Evolutionary conservation across 2,113 vertebrate species (phyloP).

Genomic region (Gallinago media): DNA sequence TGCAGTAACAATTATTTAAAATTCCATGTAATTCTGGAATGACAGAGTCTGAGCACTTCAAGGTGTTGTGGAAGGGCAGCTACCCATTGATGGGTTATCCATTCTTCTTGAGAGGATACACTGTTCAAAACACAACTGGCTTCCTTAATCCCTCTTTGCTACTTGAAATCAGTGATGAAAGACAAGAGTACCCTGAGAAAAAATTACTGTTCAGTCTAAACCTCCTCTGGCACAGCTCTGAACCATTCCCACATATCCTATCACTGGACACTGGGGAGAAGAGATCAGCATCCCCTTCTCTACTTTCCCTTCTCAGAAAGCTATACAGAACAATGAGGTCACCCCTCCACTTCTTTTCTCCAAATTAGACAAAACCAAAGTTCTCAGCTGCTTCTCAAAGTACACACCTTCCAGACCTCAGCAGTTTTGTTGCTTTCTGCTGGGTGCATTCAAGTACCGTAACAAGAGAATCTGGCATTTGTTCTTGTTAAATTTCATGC

Average conservation of each 20-base stretch:
- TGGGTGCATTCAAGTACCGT: background rate
- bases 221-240: background rate
- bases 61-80: background rate
- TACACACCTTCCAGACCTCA: background rate
- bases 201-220: background rate
- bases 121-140: background rate
- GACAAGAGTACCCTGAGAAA: background rate
- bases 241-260: rapidly evolving
- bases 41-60: background rate
- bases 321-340: background rate
- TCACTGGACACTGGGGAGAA: background rate
- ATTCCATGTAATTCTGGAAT: background rate
- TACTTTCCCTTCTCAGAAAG: background rate
- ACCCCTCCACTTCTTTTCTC: background rate
- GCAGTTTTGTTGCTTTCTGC: background rate
- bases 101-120: background rate
- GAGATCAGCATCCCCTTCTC: background rate
- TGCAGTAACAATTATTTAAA: background rate
- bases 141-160: background rate
- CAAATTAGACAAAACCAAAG: background rate
- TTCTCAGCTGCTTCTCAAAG: rapidly evolving
- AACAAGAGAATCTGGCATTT: background rate
- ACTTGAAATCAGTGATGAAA: background rate
- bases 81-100: background rate
- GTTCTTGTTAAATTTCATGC: background rate